These are phyloP conservation scores for Mustela lutreola DNA, from an alignment of 2,113 vertebrate species.

Conservation along the genomic window DNA sequence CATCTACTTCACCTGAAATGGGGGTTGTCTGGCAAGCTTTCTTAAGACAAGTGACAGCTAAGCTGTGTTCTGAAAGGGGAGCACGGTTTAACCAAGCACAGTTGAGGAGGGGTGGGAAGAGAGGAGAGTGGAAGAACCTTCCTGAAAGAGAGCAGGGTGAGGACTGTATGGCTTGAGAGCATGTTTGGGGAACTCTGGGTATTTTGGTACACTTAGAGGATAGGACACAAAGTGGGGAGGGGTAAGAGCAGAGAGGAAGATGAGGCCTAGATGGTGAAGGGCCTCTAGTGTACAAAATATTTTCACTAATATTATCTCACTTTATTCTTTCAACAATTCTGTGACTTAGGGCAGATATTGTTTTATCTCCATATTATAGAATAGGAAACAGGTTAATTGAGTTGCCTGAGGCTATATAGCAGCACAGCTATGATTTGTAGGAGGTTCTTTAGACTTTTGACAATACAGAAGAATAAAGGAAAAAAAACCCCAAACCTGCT, in stretches of 20 bases:
- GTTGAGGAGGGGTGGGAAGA: not conserved
- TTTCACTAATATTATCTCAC: slow-evolving; percentile 11
- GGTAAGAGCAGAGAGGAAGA: not conserved
- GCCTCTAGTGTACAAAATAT: not conserved
- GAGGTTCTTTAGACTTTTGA: not conserved
- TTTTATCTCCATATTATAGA: slow-evolving; percentile 53
- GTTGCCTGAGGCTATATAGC: not conserved
- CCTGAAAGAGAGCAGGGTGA: not conserved
- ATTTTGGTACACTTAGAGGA: not conserved
- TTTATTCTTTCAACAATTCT: slow-evolving; percentile 32
- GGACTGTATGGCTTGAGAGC: not conserved
- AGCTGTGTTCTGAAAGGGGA: slow-evolving; percentile 13
- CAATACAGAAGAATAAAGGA: slow-evolving; percentile 19
- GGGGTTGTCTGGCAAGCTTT: not conserved
- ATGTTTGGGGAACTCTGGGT: not conserved
- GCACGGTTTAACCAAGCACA: not conserved
- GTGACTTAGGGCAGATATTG: not conserved
- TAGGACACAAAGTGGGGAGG: not conserved
- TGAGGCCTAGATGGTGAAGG: not conserved
- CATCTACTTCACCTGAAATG: not conserved
- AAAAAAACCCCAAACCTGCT: not conserved
- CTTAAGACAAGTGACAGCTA: not conserved
- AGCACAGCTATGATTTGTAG: not conserved
- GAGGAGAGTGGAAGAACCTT: not conserved
- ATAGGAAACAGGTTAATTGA: slow-evolving; percentile 57